Evolutionary conservation across 1,140 invertebrate species (phyloP).

Genomic region (Orchestia grillus): DNA sequence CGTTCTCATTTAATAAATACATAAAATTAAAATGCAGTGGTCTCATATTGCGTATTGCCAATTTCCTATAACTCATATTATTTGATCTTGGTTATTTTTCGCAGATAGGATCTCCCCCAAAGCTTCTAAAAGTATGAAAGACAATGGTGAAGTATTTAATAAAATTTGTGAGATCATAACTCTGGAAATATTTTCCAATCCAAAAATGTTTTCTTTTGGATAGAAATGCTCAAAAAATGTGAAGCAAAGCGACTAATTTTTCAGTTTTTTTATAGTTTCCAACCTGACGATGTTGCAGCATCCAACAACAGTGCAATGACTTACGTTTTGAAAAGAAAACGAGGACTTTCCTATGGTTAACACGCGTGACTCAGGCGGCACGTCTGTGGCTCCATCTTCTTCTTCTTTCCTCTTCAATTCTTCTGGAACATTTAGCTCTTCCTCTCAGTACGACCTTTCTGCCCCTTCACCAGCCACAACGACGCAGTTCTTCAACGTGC

Average conservation of each 20-base stretch:
- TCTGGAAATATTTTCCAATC: not conserved
- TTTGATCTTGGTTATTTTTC: not conserved
- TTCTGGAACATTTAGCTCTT: constrained; percentile 31
- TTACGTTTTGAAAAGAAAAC: not conserved
- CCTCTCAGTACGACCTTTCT: constrained; percentile 14
- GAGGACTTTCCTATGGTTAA: constrained; percentile 16
- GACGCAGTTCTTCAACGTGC: constrained; percentile 47
- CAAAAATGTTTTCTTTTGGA: not conserved
- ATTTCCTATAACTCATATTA: not conserved
- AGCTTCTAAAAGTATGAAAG: not conserved
- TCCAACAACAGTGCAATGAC: not conserved
- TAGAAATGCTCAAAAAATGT: not conserved
- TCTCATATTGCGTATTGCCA: not conserved
- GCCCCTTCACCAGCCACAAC: constrained; percentile 24
- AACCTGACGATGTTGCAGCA: not conserved
- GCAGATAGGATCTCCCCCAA: not conserved
- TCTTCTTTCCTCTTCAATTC: constrained; percentile 26
- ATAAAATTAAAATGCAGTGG: not conserved
- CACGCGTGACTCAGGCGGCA: constrained; percentile 19
- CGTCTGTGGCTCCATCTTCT: constrained; percentile 34
- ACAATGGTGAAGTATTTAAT: not conserved
- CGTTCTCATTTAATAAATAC: not conserved
- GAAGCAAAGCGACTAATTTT: not conserved
- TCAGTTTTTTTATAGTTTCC: not conserved
- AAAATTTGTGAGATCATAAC: not conserved